phyloP scores from a whole-genome alignment of 2,113 vertebrate species.

The Sturnus vulgaris region DNA sequence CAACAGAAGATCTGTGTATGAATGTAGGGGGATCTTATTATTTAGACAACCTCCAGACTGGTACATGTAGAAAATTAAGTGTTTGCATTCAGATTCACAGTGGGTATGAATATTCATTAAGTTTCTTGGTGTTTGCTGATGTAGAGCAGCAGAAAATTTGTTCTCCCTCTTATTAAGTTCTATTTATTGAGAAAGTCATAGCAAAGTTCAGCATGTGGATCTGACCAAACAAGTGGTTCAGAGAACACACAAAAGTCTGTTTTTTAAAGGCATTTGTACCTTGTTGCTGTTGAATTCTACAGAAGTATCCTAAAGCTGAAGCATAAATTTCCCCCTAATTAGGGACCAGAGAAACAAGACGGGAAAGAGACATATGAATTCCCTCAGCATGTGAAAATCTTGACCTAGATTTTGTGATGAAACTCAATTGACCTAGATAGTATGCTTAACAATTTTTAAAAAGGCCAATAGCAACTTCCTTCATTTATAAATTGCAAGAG shows the following conservation, averaged over 20 bases:
- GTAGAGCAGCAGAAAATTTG: not conserved
- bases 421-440: slow-evolving; percentile 13
- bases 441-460: not conserved
- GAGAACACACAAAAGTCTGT: not conserved
- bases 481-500: not conserved
- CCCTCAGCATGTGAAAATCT: slow-evolving; percentile 20
- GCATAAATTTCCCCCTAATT: not conserved
- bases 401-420: slow-evolving; percentile 29
- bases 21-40: not conserved
- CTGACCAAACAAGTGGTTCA: not conserved
- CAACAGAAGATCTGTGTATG: not conserved
- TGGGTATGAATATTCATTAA: not conserved
- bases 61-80: not conserved
- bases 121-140: not conserved
- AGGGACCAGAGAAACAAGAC: not conserved
- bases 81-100: not conserved
- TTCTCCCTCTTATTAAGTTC: not conserved
- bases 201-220: not conserved
- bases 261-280: not conserved
- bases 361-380: not conserved
- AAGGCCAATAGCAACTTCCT: not conserved
- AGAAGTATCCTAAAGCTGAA: not conserved
- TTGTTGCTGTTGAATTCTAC: not conserved
- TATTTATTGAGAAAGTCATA: not conserved
- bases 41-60: not conserved